Percentiles rank a stretch among this genome's conserved stretches.
Evolutionary conservation across 1,140 invertebrate genomes (phyloP).

Genomic region (Bilobella aurantiaca): DNA sequence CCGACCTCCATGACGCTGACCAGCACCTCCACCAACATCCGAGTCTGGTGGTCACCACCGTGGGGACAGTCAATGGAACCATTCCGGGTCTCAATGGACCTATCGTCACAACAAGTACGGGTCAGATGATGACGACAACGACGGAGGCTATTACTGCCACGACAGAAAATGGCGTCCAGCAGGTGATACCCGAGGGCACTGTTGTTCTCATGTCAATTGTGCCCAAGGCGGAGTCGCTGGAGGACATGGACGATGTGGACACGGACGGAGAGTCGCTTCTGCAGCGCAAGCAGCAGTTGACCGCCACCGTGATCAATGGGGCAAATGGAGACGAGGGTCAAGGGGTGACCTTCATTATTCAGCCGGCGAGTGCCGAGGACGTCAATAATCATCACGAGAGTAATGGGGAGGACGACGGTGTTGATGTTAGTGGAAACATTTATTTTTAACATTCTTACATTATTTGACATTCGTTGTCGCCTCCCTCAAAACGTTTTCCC

Average conservation of each 20-base stretch:
- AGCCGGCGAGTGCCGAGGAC: constrained; percentile 30
- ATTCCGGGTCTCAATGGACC: constrained; percentile 12
- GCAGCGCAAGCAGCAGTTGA: constrained; percentile 39
- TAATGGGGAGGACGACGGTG: constrained; percentile 12
- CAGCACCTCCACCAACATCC: neutral
- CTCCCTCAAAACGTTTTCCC: neutral
- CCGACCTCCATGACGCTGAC: neutral
- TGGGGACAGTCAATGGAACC: constrained; percentile 22
- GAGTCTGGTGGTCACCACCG: constrained; percentile 1
- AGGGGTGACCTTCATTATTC: constrained; percentile 43
- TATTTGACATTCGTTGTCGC: neutral
- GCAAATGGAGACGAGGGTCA: constrained; percentile 43
- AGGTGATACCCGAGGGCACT: constrained; percentile 29
- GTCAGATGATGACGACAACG: constrained; percentile 20
- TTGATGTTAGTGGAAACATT: neutral
- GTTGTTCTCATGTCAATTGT: constrained; percentile 33
- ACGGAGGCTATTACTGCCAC: constrained; percentile 19
- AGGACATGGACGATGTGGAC: constrained; percentile 34
- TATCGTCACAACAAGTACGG: neutral
- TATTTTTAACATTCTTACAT: neutral
- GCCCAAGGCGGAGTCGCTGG: constrained; percentile 21
- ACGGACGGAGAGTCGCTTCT: constrained; percentile 41
- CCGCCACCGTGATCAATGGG: constrained; percentile 49
- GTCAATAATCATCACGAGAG: constrained; percentile 18
- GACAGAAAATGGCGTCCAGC: constrained; percentile 15